These are phyloP conservation scores for Ceratoteleas bidentatus DNA, from an alignment of 1,140 invertebrate genomes.

Conservation along the genomic window DNA sequence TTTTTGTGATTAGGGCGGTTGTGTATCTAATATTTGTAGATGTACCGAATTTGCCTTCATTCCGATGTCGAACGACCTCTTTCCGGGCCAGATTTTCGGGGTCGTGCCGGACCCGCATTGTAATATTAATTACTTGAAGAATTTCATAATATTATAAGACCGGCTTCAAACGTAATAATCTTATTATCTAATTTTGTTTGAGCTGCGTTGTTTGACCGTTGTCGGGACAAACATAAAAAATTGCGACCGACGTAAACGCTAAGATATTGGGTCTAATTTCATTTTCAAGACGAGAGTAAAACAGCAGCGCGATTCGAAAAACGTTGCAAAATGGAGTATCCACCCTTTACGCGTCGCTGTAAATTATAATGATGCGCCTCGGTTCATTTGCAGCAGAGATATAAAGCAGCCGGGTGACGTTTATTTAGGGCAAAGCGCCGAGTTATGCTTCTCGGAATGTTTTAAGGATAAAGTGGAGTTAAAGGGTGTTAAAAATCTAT, in stretches of 20 bases:
- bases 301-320: constrained; percentile 27
- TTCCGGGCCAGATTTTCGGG: no score
- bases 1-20: no score
- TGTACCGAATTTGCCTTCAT: no score
- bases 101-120: no score
- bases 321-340: constrained; percentile 22
- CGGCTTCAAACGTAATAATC: no score
- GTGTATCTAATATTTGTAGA: no score
- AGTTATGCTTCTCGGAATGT: constrained; percentile 53
- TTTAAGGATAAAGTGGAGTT: constrained; percentile 51
- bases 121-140: no score
- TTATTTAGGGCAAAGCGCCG: constrained; percentile 42
- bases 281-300: constrained; percentile 19
- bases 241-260: constrained; percentile 7
- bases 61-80: no score
- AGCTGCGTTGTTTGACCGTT: not conserved
- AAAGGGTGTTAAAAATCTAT: constrained; percentile 50
- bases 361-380: constrained; percentile 39
- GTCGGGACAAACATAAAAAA: constrained; percentile 10
- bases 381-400: constrained; percentile 33
- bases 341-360: constrained; percentile 15
- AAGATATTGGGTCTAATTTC: constrained; percentile 20
- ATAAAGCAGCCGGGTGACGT: constrained; percentile 35
- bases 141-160: no score
- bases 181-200: not conserved